Conservation (phyloP, 2,113 vertebrate genomes). For the Seriola dumerili region DNA sequence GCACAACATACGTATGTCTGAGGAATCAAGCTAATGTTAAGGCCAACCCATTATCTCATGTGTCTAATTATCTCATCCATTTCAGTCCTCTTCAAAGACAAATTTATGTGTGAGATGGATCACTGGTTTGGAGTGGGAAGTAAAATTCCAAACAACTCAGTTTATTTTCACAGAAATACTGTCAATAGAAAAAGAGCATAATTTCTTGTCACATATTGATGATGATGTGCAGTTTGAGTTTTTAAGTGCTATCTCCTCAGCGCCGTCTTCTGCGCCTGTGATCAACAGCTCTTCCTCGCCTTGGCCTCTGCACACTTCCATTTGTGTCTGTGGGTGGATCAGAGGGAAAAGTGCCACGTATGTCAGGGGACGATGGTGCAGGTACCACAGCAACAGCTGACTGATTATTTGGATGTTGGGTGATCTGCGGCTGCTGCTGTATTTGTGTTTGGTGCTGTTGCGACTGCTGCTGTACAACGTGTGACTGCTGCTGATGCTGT, state of each 20-base stretch:
- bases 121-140: conserved; percentile 21
- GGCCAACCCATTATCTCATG: conserved; percentile 68
- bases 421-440: conserved; percentile 63
- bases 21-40: conserved; percentile 62
- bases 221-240: conserved; percentile 44
- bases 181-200: conserved; percentile 52
- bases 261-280: conserved; percentile 83
- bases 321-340: conserved; percentile 69
- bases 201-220: conserved; percentile 61
- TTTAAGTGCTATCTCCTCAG: conserved; percentile 62
- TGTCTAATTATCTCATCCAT: conserved; percentile 26
- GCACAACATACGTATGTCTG: conserved; percentile 33
- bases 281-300: conserved; percentile 82
- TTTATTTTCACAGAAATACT: conserved; percentile 57
- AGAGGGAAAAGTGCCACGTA: conserved; percentile 73
- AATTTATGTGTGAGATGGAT: conserved; percentile 44
- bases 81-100: conserved; percentile 55
- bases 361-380: conserved; percentile 73
- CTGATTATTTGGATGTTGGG: conserved; percentile 69
- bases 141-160: conserved; percentile 36
- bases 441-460: conserved; percentile 72
- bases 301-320: conserved; percentile 71
- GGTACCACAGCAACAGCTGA: conserved; percentile 57
- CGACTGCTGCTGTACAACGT: conserved; percentile 58
- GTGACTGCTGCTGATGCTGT: conserved; percentile 63